Evolutionary conservation across 2,113 vertebrate genomes (phyloP), one percentile per base, ranked within the genome.

Genomic region (Archocentrus centrarchus): DNA sequence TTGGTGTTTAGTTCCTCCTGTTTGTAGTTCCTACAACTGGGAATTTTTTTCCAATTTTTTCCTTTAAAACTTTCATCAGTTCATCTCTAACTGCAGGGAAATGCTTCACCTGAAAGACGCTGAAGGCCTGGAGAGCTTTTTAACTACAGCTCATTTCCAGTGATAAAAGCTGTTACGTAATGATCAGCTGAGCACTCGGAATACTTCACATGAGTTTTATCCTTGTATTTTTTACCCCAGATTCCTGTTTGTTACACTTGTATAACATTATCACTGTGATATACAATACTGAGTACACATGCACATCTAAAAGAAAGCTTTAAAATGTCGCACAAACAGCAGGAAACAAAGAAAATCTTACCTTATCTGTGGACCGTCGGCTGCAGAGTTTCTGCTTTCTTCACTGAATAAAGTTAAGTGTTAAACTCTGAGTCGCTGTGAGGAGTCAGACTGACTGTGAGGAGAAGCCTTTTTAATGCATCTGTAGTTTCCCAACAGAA

Each of bases 271-370:
- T 30, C 39, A 9, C 73, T 27, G 8, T 32, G 10, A 10, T 20
- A 41, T 66, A 44, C 44, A 14, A 6, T 18, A 10, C 39, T 0
- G 20, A 22, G 37, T 3, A 41, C 10, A 41, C 2, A 68, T 3
- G 14, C 39, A 68, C 14, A 24, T 18, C 41, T 6, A 17, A 15
- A 14, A 47, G 5, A 47, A 47, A 47, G 24, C 24, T 24, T 24
- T 24, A 24, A 24, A 24, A 24, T 24, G 24, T 24, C 24, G 24
- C 24, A 24, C 44, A 47, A 27, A 30, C 24, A 30, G 15, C 18
- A 59, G 15, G 17, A 18, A 32, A 14, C n/a, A 77, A 3, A 44
- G 37, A 59, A 76, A 39, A 18, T 47, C 64, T 81, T 58, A 90
- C 89, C 89, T 86, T 66, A 13, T 11, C 24, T 1, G 41, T 64